phyloP scores from a whole-genome alignment of 2,113 vertebrate genomes.

The Tragelaphus buxtoni region DNA sequence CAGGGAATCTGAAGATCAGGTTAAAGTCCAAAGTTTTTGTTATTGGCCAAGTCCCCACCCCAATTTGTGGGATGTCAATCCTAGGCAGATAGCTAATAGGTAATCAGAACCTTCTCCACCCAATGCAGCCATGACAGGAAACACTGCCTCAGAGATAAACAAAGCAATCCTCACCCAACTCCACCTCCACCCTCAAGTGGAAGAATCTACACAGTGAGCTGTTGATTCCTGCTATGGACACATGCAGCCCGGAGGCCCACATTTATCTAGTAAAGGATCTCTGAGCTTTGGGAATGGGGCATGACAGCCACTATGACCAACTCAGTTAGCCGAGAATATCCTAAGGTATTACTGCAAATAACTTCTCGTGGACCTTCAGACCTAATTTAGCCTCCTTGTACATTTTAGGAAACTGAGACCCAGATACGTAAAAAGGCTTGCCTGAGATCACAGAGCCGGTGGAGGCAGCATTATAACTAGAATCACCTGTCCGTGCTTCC shows the following conservation, averaged over 20 bases:
- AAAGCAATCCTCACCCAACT: not conserved
- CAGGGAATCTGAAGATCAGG: conserved; percentile 20
- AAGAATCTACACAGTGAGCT: not conserved
- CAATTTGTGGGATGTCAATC: not conserved
- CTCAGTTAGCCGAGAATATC: not conserved
- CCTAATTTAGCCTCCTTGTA: not conserved
- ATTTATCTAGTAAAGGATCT: not conserved
- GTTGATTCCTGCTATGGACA: conserved; percentile 3
- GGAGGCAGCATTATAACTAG: not conserved
- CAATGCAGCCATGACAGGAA: conserved; percentile 10
- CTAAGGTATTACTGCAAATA: not conserved
- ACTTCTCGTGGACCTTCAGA: not conserved
- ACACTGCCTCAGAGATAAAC: conserved; percentile 47
- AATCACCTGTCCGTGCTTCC: not conserved
- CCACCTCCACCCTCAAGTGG: not conserved
- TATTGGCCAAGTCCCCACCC: conserved; percentile 31
- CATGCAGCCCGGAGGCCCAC: not conserved
- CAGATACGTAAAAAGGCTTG: not conserved
- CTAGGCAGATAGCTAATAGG: conserved; percentile 31
- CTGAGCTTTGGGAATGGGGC: not conserved
- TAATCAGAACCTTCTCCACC: conserved; percentile 54
- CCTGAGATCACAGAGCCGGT: not conserved
- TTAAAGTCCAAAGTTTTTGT: conserved; percentile 63
- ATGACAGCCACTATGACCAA: not conserved
- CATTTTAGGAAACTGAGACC: not conserved